These are phyloP conservation scores for Python bivittatus DNA, from an alignment of 2,113 vertebrate genomes.

Conservation along the genomic window DNA sequence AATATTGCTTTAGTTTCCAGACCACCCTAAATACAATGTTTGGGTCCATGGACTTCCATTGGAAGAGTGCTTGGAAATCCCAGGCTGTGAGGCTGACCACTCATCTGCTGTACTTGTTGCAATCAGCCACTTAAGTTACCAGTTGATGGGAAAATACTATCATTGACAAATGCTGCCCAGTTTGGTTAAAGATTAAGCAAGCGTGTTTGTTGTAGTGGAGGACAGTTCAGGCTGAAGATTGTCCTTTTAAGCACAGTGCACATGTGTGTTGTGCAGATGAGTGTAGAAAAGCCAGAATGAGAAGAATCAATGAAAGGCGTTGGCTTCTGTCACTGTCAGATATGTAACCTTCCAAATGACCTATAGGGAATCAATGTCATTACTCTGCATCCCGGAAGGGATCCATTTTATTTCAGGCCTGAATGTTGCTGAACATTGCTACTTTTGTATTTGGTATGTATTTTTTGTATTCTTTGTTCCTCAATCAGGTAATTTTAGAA, in stretches of 20 bases:
- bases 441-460: background rate
- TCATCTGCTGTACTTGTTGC: background rate
- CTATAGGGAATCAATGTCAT: too few relatives aligned
- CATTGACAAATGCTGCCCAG: background rate
- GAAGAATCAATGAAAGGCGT: background rate
- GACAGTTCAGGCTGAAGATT: slow-evolving; percentile 3
- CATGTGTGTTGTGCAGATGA: slow-evolving; percentile 11
- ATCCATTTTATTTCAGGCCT: slow-evolving; percentile 41
- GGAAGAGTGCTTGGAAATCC: background rate
- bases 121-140: background rate
- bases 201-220: background rate
- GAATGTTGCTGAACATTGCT: slow-evolving; percentile 5
- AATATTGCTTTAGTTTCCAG: background rate
- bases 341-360: background rate
- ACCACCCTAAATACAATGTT: background rate
- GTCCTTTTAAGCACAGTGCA: background rate
- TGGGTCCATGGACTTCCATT: background rate
- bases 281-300: background rate
- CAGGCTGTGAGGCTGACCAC: background rate
- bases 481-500: background rate
- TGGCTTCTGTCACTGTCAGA: background rate
- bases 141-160: background rate
- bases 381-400: slow-evolving; percentile 3
- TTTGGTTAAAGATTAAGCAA: background rate
- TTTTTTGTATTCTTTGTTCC: background rate